phyloP scores from a whole-genome alignment of 2,113 vertebrate species.

The Colinus virginianus region DNA sequence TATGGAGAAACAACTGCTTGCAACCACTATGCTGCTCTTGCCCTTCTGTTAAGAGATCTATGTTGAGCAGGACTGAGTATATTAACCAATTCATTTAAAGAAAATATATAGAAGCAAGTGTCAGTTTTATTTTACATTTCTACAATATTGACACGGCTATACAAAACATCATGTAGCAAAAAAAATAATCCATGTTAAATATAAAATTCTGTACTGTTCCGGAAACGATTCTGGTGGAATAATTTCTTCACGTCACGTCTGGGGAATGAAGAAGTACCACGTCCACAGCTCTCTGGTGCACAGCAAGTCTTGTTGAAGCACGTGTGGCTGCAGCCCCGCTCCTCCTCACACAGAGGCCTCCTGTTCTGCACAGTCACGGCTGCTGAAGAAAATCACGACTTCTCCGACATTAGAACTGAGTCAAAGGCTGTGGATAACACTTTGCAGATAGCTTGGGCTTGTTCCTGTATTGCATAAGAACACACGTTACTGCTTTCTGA shows the following conservation, averaged over 20 bases:
- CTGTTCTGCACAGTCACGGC: background rate
- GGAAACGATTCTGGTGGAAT: background rate
- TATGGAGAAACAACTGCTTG: background rate
- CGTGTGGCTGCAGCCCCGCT: background rate
- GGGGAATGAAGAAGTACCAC: conserved; percentile 25
- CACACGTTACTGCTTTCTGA: background rate
- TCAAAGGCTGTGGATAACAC: conserved; percentile 93
- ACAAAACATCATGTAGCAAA: background rate
- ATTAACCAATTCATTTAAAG: background rate
- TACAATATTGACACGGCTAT: conserved; percentile 37
- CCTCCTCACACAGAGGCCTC: background rate
- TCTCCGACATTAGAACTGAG: conserved; percentile 88
- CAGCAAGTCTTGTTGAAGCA: background rate
- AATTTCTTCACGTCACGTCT: background rate
- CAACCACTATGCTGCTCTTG: background rate
- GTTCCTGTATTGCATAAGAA: conserved; percentile 83
- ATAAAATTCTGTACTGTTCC: conserved; percentile 22
- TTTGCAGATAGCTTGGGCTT: conserved; percentile 97
- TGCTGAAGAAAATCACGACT: conserved; percentile 80
- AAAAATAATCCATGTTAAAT: background rate
- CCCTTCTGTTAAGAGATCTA: background rate
- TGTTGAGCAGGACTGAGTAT: background rate
- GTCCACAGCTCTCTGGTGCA: background rate
- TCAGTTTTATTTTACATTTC: conserved; percentile 61
- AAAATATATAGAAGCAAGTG: background rate